These are phyloP conservation scores for Cercopithecus diana DNA, from an alignment of 2,797 vertebrate genomes.

Conservation along the genomic window DNA sequence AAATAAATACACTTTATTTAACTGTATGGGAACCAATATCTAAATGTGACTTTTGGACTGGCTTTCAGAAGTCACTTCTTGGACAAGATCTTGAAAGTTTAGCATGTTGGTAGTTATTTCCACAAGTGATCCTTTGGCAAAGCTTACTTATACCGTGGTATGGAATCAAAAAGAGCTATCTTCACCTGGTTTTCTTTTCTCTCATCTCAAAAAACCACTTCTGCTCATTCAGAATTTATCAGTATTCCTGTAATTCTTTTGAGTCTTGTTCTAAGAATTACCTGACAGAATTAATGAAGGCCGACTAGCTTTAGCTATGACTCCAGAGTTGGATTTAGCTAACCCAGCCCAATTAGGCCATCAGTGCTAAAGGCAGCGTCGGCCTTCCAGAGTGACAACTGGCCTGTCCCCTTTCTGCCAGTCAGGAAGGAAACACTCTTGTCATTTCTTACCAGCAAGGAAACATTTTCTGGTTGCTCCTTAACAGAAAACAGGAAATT, in stretches of 20 bases:
- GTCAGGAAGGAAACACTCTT: slow-evolving; percentile 28
- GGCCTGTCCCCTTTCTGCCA: neutral
- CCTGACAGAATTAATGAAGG: slow-evolving; percentile 15
- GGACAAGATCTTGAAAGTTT: slow-evolving; percentile 23
- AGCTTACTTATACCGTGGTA: neutral
- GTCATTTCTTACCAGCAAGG: slow-evolving; percentile 10
- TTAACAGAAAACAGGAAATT: slow-evolving; percentile 56
- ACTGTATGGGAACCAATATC: slow-evolving; percentile 46
- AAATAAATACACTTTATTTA: neutral
- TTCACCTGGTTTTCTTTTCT: slow-evolving; percentile 2
- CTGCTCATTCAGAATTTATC: slow-evolving; percentile 11
- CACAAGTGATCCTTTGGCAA: neutral
- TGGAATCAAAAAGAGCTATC: neutral
- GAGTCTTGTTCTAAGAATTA: slow-evolving; percentile 37
- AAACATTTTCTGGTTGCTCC: slow-evolving; percentile 32
- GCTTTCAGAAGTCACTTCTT: slow-evolving; percentile 50
- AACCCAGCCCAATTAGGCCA: neutral
- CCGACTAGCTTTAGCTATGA: neutral
- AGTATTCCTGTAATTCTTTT: neutral
- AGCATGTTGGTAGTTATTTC: slow-evolving; percentile 29
- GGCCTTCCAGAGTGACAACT: neutral
- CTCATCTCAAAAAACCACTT: neutral
- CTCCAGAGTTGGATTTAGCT: neutral
- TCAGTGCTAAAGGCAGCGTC: neutral
- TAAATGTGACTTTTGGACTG: slow-evolving; percentile 47